A percentile compares a stretch with the other conserved stretches of the same genome.
Evolutionary conservation across 2,113 vertebrate species (phyloP).

Genomic region (Amblyopsis rosae): DNA sequence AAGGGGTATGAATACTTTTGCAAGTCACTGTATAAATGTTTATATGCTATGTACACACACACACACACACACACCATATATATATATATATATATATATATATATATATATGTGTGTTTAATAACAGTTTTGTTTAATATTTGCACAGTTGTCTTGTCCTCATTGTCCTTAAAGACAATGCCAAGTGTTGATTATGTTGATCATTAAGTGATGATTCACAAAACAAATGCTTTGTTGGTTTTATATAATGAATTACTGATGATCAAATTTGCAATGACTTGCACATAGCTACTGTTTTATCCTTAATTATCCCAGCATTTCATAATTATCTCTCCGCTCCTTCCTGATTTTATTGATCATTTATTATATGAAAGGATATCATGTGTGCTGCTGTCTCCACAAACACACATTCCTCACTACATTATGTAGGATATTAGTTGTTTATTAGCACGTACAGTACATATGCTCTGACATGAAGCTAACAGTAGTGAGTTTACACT

Average conservation of each 20-base stretch:
- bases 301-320: not conserved
- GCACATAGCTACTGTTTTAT: not conserved
- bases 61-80: too few relatives aligned
- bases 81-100: too few relatives aligned
- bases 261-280: slow-evolving; percentile 16
- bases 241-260: slow-evolving; percentile 2
- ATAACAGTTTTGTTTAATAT: too few relatives aligned
- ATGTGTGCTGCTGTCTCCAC: not conserved
- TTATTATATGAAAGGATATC: not conserved
- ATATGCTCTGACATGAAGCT: not conserved
- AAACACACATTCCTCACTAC: not conserved
- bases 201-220: not conserved
- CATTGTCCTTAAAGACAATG: slow-evolving; percentile 9
- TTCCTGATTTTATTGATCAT: not conserved
- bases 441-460: not conserved
- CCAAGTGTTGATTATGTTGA: not conserved
- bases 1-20: too few relatives aligned
- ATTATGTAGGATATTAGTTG: not conserved
- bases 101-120: too few relatives aligned
- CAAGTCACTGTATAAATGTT: too few relatives aligned
- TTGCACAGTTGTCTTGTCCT: too few relatives aligned
- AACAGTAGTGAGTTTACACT: too few relatives aligned
- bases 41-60: too few relatives aligned
- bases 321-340: not conserved
- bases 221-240: slow-evolving; percentile 1